Base-by-base conservation (phyloP, 2,888 invertebrate species). In the Macrosoma leucophasiata region DNA sequence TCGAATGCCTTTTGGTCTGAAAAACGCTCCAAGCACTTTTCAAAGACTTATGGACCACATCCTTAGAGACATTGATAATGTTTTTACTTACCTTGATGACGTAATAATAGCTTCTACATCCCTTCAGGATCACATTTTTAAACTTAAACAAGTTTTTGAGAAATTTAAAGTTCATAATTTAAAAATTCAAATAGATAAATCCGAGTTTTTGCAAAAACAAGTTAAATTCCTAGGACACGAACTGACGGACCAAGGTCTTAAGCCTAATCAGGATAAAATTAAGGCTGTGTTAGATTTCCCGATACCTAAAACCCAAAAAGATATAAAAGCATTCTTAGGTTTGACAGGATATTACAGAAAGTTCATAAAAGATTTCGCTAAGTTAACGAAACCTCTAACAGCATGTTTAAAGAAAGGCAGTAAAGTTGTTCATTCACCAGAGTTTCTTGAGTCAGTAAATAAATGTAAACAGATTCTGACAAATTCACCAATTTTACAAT, bases 41-140 rank as follows among this genome's bases (percentile, higher is more conserved):
- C 64, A 68, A 22, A 33, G 62, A 39, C 10, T 60, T 11, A 57
- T 68, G 56, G 58, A 67, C 29, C 26, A 36, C 3, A 40, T 66
- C 3, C 34, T 68, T 10, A 30, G 53, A 19, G 55, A 54, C 0
- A 28, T 65, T 36, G 38, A 43, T 5, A 52, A 57, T 9, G 52
- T 42, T 18, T 27, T 33, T 25, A 42, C 36, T 1, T 41, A 37
- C 15, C 7, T 43, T 9, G 43, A 42, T 22, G 40, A 40, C 13
- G 34, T 41, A 0, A 38, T 40, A 3, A 33, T 38, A 13, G 22
- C 6, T n/a, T 31, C 29, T 0, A 32, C 32, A 6, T 36, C 34
- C 6, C 23, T 43, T 13, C 38, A 43, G 12, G 44, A 36, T 21
- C 39, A 44, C 7, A 26, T 43, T 4, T 11, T 13, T 3, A 40